Base-by-base conservation (phyloP, 2,797 vertebrate genomes). In the Chlorospingus semifuscus region DNA sequence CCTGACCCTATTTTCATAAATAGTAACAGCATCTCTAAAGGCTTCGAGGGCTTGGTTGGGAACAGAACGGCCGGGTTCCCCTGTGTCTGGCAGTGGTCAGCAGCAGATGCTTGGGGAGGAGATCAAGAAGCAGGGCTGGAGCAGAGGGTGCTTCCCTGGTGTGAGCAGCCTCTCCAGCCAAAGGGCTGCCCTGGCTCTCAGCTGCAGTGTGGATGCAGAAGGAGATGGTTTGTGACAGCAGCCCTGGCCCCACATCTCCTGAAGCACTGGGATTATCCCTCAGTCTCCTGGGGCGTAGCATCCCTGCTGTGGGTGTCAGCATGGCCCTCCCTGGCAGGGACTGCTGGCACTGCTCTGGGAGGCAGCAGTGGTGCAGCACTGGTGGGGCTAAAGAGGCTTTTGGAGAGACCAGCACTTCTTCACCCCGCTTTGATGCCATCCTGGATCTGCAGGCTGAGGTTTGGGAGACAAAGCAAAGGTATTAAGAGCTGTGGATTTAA, bases 11-110 rank as follows among this genome's bases (percentile, higher is more conserved):
- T 90, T 95, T 90, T 93, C 76, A 69, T 78, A 89, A 86, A 89
- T 82, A 85, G 94, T 50, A 91, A 72, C 84, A 90, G 46, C 70
- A 82, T 91, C 93, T 94, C 74, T 61, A 72, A 71, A 79, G 64
- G 44, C 72, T 94, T 70, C 1, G 3, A 85, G 57, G 49, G 57
- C 30, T 77, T 36, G 50, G 18, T 87, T 94, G 64, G 92, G 83
- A 95, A 30, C 15, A 10, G 79, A 70, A 12, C 0, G 37, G 19
- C 76, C 77, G 80, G 60, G 61, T 93, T 94, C 72, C 37, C 50
- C 52, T 22, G 7, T 52, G 72, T 49, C 65, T 85, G 83, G 60
- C 82, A 63, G 53, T 30, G 85, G 90, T 88, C 91, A 92, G 89
- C 74, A 89, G 72, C 37, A 70, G 85, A 74, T 91, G 88, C 72